phyloP scores from a whole-genome alignment of 2,113 vertebrate genomes.

The Nesoenas mayeri region DNA sequence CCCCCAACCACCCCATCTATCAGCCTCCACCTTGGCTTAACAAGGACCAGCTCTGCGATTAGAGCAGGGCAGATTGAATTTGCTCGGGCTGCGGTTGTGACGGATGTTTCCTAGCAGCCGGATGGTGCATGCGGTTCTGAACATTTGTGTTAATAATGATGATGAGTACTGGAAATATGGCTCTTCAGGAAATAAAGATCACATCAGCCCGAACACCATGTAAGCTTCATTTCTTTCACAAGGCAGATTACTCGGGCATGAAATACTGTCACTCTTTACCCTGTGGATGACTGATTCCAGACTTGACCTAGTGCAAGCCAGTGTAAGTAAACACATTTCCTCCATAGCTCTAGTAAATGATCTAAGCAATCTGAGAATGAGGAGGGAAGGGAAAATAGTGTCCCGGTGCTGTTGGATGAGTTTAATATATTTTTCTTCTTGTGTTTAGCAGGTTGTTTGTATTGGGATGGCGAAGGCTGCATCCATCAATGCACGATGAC shows the following conservation, averaged over 20 bases:
- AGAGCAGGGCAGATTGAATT: background rate
- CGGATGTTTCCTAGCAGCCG: background rate
- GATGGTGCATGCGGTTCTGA: background rate
- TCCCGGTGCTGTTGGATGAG: background rate
- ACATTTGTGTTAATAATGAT: background rate
- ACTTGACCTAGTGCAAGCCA: background rate
- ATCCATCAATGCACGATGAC: background rate
- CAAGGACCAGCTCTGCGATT: background rate
- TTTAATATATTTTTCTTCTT: background rate
- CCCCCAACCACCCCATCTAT: background rate
- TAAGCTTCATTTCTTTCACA: background rate
- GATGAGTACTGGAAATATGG: background rate
- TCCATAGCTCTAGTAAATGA: background rate
- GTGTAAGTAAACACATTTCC: background rate
- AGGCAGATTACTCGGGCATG: background rate
- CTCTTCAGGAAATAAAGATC: background rate
- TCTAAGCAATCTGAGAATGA: background rate
- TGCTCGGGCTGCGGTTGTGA: accelerated
- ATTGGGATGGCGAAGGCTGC: background rate
- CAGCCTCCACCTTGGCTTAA: background rate
- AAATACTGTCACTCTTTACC: background rate
- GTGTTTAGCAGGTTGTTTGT: background rate
- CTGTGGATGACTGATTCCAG: background rate
- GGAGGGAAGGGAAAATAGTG: background rate
- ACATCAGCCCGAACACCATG: background rate